These are phyloP conservation scores for Girardinichthys multiradiatus DNA, from an alignment of 2,113 vertebrate species.

Conservation along the genomic window DNA sequence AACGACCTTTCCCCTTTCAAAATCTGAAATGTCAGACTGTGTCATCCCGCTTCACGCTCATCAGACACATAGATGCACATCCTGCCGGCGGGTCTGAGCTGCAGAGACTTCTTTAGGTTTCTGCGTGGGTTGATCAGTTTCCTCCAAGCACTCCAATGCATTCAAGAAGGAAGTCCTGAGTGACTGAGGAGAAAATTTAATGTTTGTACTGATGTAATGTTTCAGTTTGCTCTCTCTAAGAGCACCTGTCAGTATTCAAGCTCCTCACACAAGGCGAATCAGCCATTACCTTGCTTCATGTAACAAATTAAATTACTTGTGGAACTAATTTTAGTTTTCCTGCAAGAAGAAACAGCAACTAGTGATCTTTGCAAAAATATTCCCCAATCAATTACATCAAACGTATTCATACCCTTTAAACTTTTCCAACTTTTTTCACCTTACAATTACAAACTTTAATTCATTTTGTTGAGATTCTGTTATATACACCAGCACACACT, in stretches of 20 bases:
- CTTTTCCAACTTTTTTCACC: no score
- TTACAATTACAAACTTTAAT: no score
- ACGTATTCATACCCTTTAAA: no score
- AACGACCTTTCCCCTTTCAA: constrained; percentile 20
- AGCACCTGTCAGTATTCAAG: not conserved
- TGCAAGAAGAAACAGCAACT: no score
- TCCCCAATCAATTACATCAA: no score
- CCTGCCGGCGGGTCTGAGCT: constrained; percentile 10
- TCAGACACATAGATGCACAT: not conserved
- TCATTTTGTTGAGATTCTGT: no score
- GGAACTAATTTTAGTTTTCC: no score
- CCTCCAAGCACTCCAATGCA: not conserved
- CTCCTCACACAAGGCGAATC: not conserved
- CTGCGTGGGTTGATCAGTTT: not conserved
- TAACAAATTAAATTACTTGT: no score
- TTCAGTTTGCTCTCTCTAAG: not conserved
- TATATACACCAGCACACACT: no score
- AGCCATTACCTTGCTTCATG: not conserved
- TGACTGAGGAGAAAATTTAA: not conserved
- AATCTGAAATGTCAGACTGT: constrained; percentile 26
- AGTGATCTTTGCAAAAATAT: not conserved
- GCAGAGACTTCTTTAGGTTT: constrained; percentile 62
- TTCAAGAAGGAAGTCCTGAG: not conserved
- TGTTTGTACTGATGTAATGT: not conserved
- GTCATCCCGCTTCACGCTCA: constrained; percentile 18